Evolutionary conservation across 2,888 invertebrate species (phyloP).

Genomic region (Campaea margaritaria): DNA sequence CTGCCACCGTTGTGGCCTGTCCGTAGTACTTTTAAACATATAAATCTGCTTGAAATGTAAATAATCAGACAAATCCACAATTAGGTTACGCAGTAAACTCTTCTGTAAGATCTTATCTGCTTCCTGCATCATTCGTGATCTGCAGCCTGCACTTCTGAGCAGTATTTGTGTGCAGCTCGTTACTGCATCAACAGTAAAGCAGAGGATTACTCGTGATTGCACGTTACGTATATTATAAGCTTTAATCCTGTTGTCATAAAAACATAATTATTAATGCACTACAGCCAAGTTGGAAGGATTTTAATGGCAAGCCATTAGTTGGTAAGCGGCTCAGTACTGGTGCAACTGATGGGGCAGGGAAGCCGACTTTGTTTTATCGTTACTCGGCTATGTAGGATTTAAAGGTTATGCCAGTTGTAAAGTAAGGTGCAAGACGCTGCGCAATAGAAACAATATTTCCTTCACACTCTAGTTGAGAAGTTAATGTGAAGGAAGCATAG

Average conservation of each 20-base stretch:
- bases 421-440: too few relatives aligned
- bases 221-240: too few relatives aligned
- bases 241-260: constrained; percentile 8
- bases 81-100: neutral
- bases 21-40: too few relatives aligned
- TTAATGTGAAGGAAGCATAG: too few relatives aligned
- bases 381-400: too few relatives aligned
- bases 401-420: too few relatives aligned
- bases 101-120: constrained; percentile 4
- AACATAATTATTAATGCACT: neutral
- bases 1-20: too few relatives aligned
- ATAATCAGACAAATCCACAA: too few relatives aligned
- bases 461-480: too few relatives aligned
- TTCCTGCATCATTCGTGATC: constrained; percentile 4
- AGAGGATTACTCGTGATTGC: too few relatives aligned
- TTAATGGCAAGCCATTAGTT: constrained; percentile 1
- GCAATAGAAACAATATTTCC: too few relatives aligned
- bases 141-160: constrained; percentile 1
- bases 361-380: neutral
- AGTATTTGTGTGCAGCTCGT: neutral
- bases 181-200: neutral
- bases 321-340: neutral
- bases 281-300: neutral
- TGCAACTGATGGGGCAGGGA: neutral
- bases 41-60: too few relatives aligned